Evolutionary conservation across 2,888 invertebrate genomes (phyloP).

Genomic region (Calliopum simillimum): DNA sequence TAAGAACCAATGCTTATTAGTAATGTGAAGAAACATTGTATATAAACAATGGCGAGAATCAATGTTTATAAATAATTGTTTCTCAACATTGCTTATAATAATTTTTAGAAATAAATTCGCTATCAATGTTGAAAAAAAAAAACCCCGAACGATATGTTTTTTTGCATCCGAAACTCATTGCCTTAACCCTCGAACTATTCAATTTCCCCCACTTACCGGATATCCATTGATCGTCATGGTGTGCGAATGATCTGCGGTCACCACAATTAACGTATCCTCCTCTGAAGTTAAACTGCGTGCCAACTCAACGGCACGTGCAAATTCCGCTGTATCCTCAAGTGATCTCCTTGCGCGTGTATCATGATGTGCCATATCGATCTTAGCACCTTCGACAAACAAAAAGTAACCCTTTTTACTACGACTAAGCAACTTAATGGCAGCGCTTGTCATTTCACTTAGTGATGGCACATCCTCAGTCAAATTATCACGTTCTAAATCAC

Average conservation of each 20-base stretch:
- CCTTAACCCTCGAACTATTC: too few species aligned
- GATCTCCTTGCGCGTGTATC: slow-evolving; percentile 74
- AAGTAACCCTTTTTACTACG: slow-evolving; percentile 75
- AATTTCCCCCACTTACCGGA: slow-evolving; percentile 68
- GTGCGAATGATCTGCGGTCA: slow-evolving; percentile 85
- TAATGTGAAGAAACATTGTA: too few species aligned
- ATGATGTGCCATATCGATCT: slow-evolving; percentile 71
- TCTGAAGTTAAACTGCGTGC: slow-evolving; percentile 72
- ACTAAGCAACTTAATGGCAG: slow-evolving; percentile 73
- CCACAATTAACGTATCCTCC: slow-evolving; percentile 81
- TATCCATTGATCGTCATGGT: slow-evolving; percentile 82
- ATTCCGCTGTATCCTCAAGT: slow-evolving; percentile 81
- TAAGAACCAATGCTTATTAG: too few species aligned
- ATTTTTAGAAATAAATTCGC: too few species aligned
- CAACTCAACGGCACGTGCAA: slow-evolving; percentile 76
- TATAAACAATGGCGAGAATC: too few species aligned
- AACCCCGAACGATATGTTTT: too few species aligned
- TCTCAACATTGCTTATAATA: too few species aligned
- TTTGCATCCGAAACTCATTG: too few species aligned
- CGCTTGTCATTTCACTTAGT: slow-evolving; percentile 75
- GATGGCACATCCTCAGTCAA: slow-evolving; percentile 70
- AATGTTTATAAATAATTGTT: too few species aligned
- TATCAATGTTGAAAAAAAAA: too few species aligned
- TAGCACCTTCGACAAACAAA: slow-evolving; percentile 76
- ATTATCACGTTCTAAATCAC: slow-evolving; percentile 68